These are phyloP conservation scores for Hipparchia sbordonii DNA, from an alignment of 2,888 invertebrate species.

Conservation along the genomic window DNA sequence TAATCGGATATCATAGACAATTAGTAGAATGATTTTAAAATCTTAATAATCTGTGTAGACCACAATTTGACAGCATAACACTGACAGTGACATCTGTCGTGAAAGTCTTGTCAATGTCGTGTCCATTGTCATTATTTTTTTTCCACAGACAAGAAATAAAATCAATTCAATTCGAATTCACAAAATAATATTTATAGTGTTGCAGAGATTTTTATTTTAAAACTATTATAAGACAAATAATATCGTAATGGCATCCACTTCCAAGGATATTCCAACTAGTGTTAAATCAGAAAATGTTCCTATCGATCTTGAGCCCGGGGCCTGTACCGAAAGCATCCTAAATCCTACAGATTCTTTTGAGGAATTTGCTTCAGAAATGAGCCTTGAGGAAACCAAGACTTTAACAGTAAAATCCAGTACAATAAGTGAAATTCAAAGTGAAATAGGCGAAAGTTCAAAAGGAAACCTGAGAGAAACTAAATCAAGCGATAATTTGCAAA, in stretches of 20 bases:
- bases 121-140: too few species aligned
- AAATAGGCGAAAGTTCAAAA: constrained; percentile 67
- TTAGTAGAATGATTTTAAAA: too few species aligned
- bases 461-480: constrained; percentile 59
- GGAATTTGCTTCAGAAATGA: constrained; percentile 86
- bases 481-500: constrained; percentile 69
- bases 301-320: constrained; percentile 71
- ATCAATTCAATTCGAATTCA: not conserved
- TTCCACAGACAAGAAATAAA: constrained; percentile 11
- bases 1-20: too few species aligned
- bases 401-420: constrained; percentile 81
- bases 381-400: constrained; percentile 81
- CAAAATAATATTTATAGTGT: constrained; percentile 24
- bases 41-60: not conserved
- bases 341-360: constrained; percentile 88
- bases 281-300: constrained; percentile 50
- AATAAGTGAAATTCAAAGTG: constrained; percentile 83
- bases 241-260: constrained; percentile 68
- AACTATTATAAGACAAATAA: constrained; percentile 14
- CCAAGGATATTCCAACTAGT: constrained; percentile 55
- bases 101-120: too few species aligned
- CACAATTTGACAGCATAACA: not conserved
- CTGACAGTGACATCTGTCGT: too few species aligned
- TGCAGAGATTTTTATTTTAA: constrained; percentile 19
- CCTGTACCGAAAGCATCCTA: constrained; percentile 85